phyloP scores from a whole-genome alignment of 2,113 vertebrate genomes.

The Pogona vitticeps region DNA sequence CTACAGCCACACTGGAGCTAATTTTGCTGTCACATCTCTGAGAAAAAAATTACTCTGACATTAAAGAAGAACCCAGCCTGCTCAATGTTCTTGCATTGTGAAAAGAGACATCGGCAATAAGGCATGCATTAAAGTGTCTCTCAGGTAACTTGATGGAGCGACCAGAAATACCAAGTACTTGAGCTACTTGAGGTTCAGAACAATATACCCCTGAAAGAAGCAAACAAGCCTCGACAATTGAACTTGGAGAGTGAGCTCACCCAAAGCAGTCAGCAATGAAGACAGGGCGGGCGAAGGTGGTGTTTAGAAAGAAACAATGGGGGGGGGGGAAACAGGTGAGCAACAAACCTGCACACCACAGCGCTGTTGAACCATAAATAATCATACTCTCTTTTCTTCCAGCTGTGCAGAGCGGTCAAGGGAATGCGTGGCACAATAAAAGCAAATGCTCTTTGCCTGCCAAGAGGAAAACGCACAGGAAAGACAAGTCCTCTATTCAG shows the following conservation, averaged over 20 bases:
- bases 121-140: conserved; percentile 32
- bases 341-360: conserved; percentile 42
- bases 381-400: conserved; percentile 39
- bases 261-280: conserved; percentile 29
- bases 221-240: conserved; percentile 20
- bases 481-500: conserved; percentile 40
- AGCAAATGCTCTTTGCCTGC: conserved; percentile 52
- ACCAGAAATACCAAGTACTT: background rate
- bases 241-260: conserved; percentile 37
- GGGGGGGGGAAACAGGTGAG: conserved; percentile 31
- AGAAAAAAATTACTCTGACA: conserved; percentile 22
- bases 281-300: conserved; percentile 27
- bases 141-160: conserved; percentile 18
- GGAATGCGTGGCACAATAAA: conserved; percentile 52
- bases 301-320: conserved; percentile 35
- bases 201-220: conserved; percentile 19
- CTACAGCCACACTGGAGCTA: accelerated
- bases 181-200: conserved; percentile 32
- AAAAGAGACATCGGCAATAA: conserved; percentile 24
- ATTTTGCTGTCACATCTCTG: background rate
- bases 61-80: background rate
- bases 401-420: conserved; percentile 40
- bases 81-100: conserved; percentile 8
- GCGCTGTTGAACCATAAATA: conserved; percentile 48
- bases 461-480: conserved; percentile 58